Evolutionary conservation across 1,140 invertebrate species (phyloP).

Genomic region (Bombus soroeensis): DNA sequence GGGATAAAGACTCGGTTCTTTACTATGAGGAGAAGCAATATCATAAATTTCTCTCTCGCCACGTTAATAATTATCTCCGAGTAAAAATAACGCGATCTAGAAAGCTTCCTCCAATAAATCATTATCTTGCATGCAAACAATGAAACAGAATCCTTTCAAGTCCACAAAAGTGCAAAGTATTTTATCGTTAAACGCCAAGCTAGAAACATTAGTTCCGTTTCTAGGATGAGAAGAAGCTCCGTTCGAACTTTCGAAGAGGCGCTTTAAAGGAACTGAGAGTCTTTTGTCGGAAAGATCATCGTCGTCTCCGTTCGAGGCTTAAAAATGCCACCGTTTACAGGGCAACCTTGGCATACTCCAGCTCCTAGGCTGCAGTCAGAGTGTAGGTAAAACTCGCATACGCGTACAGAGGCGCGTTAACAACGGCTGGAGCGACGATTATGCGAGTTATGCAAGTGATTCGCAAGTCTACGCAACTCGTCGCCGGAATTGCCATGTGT

Average conservation of each 20-base stretch:
- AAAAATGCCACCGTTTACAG: slow-evolving; percentile 43
- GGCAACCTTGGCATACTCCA: slow-evolving; percentile 65
- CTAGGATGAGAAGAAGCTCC: not conserved
- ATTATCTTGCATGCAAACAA: not conserved
- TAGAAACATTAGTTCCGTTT: not conserved
- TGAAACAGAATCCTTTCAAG: not conserved
- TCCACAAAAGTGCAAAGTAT: too few relatives aligned
- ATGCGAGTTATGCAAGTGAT: slow-evolving; percentile 64
- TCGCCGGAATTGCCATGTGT: not conserved
- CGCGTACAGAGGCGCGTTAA: slow-evolving; percentile 16
- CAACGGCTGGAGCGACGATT: slow-evolving; percentile 42
- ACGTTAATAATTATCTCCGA: not conserved
- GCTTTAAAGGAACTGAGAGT: not conserved
- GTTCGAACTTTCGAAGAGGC: not conserved
- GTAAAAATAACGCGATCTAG: not conserved
- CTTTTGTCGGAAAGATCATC: slow-evolving; percentile 8
- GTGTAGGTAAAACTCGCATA: slow-evolving; percentile 61
- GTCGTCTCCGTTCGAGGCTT: slow-evolving; percentile 4
- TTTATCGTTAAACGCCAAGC: too few relatives aligned
- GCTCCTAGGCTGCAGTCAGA: slow-evolving; percentile 46
- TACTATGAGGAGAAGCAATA: not conserved
- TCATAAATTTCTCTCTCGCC: not conserved
- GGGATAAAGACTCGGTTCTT: not conserved
- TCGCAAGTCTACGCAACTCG: slow-evolving; percentile 44
- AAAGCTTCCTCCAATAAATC: not conserved